These are phyloP conservation scores for Ptilorrhoa leucosticta DNA, from an alignment of 2,113 vertebrate species.

Conservation along the genomic window DNA sequence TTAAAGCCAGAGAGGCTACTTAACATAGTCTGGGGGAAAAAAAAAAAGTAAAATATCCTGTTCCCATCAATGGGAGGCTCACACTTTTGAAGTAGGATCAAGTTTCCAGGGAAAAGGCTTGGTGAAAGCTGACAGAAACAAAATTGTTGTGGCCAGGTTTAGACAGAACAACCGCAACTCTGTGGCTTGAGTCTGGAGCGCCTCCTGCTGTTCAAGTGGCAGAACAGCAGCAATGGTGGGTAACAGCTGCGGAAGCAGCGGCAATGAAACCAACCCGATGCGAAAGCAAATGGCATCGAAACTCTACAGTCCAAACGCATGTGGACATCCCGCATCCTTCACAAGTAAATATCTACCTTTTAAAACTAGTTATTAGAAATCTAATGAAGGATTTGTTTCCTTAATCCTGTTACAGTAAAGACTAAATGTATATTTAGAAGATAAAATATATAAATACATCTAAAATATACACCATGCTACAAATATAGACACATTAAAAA, in stretches of 20 bases:
- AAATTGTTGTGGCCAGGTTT: not conserved
- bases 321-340: not conserved
- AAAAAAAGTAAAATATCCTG: not conserved
- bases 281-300: not conserved
- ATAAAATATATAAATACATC: not conserved
- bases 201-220: not conserved
- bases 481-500: not conserved
- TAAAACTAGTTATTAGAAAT: not conserved
- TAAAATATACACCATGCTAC: not conserved
- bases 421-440: not conserved
- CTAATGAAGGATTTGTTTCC: not conserved
- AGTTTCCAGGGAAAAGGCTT: not conserved
- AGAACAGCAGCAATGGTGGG: not conserved
- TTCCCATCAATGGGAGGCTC: not conserved
- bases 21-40: not conserved
- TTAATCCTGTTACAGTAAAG: not conserved
- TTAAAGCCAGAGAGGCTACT: not conserved
- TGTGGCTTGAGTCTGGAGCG: not conserved
- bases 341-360: not conserved
- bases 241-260: rapidly evolving
- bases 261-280: not conserved
- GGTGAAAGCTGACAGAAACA: not conserved
- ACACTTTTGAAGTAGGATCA: not conserved
- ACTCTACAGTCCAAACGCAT: not conserved
- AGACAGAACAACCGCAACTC: not conserved